Percentiles rank a stretch among this genome's conserved stretches.
phyloP scores from a whole-genome alignment of 2,888 invertebrate genomes.

The Ormyrus thymus region DNA sequence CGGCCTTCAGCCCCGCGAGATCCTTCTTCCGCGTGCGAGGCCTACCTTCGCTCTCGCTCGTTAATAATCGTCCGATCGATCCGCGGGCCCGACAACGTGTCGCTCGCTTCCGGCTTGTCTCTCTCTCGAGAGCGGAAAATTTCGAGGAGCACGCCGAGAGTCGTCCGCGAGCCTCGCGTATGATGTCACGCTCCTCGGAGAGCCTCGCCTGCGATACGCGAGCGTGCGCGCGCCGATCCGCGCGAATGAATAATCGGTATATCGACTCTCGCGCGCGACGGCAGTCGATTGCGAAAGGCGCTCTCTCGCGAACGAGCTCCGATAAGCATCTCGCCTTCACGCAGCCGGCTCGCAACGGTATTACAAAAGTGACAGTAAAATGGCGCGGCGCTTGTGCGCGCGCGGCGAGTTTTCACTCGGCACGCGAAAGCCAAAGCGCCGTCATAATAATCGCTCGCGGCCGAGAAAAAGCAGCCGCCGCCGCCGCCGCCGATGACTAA shows the following conservation, averaged over 20 bases:
- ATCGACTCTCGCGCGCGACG: slow-evolving; percentile 17
- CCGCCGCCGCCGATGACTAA: no score
- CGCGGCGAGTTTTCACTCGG: slow-evolving; percentile 34
- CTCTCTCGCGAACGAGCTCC: slow-evolving; percentile 25
- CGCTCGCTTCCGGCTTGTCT: neutral
- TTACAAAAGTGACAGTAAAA: slow-evolving; percentile 73
- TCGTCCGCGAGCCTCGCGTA: neutral
- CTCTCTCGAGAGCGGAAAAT: slow-evolving; percentile 2
- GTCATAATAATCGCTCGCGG: no score
- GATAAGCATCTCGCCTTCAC: slow-evolving; percentile 57
- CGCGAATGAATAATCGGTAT: slow-evolving; percentile 45
- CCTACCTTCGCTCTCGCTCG: no score
- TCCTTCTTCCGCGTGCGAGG: no score
- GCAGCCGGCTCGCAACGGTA: slow-evolving; percentile 62
- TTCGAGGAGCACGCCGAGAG: neutral
- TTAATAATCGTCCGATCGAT: no score
- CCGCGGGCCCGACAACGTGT: no score
- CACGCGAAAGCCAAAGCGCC: no score
- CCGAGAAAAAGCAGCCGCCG: no score
- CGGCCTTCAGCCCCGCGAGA: no score
- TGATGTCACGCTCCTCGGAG: slow-evolving; percentile 31
- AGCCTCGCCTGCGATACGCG: neutral
- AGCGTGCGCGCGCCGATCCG: slow-evolving; percentile 6
- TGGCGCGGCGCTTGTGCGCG: slow-evolving; percentile 62
- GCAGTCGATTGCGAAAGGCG: slow-evolving; percentile 37